Evolutionary conservation across 37 sponge, comb jelly and placozoan species (phyloP), one percentile per base, ranked within the genome.

Genomic region (Diacarnus erythraeanus): DNA sequence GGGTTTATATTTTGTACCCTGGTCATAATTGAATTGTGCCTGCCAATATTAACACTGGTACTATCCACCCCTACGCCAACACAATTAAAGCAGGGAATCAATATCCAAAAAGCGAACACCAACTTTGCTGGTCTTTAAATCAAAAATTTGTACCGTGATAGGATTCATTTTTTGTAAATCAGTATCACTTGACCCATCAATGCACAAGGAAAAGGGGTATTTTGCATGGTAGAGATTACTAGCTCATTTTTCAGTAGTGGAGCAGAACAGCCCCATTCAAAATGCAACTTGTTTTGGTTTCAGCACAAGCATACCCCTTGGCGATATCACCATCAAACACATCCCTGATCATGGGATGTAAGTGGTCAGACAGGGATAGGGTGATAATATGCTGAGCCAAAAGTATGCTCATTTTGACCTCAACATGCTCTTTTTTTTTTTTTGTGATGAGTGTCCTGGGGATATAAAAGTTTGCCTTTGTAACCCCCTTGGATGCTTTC

Each of bases 111-210:
- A 76, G 20, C 73, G 20, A 34, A 82, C 81, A 2, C 29, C 71
- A 6, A 81, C 88, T 57, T 76, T 30, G 33, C 39, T 9, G 23
- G 72, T 9, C 40, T 38, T 76, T 15, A 30, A 38, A 44, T 87
- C 88, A 77, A 71, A 81, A 26, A 81, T 44, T 30, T 51, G 2
- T 23, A 87, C 88, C 58, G 88, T 87, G 30, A 87, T 33, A 26
- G 88, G 88, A 70, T 87, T 87, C 71, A 87, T 57, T 64, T 87
- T 80, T 21, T 25, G 31, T 35, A 87, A 17, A 8, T 73, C 88
- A 2, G 88, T 76, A 39, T 88, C 82, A 72, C 82, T 88, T 15
- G 88, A 88, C 17, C 83, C 88, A 88, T 82, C 82, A 42, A 82
- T 42, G 31, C 54, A 4, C 27, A 78, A 12, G 31, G 79, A 59